These are phyloP conservation scores for Odocoileus hemionus DNA, from an alignment of 2,113 vertebrate genomes.

Conservation along the genomic window DNA sequence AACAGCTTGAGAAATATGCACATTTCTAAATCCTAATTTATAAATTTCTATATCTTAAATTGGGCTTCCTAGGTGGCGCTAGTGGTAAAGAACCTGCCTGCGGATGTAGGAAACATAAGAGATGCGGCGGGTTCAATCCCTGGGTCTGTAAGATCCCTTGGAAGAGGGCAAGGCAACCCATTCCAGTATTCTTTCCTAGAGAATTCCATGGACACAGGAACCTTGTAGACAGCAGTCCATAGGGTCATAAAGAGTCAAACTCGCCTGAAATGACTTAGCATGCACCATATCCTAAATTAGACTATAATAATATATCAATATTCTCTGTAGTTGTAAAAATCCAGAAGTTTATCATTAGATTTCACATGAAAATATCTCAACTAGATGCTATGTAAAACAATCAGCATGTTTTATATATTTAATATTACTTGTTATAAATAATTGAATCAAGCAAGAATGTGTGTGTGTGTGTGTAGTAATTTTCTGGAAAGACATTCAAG, in stretches of 20 bases:
- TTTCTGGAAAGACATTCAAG: not conserved
- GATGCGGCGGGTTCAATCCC: fast-evolving
- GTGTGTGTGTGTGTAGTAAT: not conserved
- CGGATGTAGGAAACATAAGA: not conserved
- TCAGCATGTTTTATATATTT: not conserved
- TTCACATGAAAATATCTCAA: not conserved
- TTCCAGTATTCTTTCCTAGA: not conserved
- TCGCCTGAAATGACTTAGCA: not conserved
- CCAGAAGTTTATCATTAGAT: not conserved
- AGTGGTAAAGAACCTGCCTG: not conserved
- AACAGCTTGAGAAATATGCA: not conserved
- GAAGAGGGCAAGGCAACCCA: not conserved
- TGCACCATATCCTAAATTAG: not conserved
- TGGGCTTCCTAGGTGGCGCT: not conserved
- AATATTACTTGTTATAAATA: not conserved
- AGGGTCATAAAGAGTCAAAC: not conserved
- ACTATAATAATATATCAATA: not conserved
- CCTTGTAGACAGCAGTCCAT: not conserved
- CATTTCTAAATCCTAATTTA: not conserved
- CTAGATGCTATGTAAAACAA: not conserved
- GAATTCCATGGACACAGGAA: not conserved
- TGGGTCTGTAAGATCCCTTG: not conserved
- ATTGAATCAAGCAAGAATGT: not conserved
- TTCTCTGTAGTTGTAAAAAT: not conserved
- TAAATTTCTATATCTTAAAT: not conserved